phyloP scores from a whole-genome alignment of 1,140 invertebrate species.

The Ceratina japonica region DNA sequence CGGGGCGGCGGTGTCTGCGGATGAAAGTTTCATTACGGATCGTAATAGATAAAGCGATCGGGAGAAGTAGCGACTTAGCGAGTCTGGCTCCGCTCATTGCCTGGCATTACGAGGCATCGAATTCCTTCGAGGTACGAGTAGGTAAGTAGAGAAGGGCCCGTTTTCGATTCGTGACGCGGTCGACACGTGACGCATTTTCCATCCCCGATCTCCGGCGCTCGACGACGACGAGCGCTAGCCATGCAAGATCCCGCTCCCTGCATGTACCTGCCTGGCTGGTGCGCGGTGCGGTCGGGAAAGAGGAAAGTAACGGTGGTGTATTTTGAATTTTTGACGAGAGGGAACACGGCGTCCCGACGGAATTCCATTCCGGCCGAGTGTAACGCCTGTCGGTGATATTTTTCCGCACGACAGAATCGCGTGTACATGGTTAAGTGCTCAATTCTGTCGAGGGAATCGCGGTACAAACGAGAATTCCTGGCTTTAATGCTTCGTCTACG shows the following conservation, averaged over 20 bases:
- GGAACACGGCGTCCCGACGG: constrained; percentile 10
- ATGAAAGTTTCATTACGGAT: constrained; percentile 43
- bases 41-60: constrained; percentile 42
- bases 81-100: background rate
- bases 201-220: background rate
- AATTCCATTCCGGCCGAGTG: constrained; percentile 35
- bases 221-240: background rate
- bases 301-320: background rate
- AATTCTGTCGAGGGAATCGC: constrained; percentile 38
- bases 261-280: background rate
- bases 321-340: constrained; percentile 44
- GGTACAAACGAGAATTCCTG: constrained; percentile 39
- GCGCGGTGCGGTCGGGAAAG: background rate
- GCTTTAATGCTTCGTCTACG: constrained; percentile 28
- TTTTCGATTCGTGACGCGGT: background rate
- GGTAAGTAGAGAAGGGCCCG: background rate
- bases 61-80: constrained; percentile 2
- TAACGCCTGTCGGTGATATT: constrained; percentile 41
- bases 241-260: background rate
- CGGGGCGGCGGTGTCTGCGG: background rate
- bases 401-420: constrained; percentile 43
- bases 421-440: constrained; percentile 45
- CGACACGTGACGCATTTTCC: constrained; percentile 27
- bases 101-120: constrained; percentile 29
- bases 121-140: constrained; percentile 8